Evolutionary conservation across 2,797 vertebrate genomes (phyloP), one percentile per base, ranked within the genome.

Genomic region (Balearica regulorum): DNA sequence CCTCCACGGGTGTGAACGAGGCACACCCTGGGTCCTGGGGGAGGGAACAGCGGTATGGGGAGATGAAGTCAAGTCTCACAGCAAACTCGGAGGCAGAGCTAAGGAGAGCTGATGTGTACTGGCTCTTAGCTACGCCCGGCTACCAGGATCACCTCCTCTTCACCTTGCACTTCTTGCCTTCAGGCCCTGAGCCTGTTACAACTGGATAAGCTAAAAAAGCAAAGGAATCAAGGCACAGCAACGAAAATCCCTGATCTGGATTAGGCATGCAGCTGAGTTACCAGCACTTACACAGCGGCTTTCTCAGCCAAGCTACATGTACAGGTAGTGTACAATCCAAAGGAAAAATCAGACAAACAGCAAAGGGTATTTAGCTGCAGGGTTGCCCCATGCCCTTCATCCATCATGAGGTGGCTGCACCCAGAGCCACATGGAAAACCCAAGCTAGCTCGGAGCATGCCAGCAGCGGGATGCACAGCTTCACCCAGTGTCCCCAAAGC

Each of bases 1-100:
- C 17, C 80, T 69, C 33, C 2, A 4, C 0, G 0, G 13, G 21
- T 26, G 11, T 10, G 37, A 46, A 20, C 6, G 10, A 78, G 41
- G 41, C 33, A 83, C 33, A 20, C 33, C 15, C 65, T 70, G 55
- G 58, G 31, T 28, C 31, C 16, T 16, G 6, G 80, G 51, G 8
- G 16, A 75, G 18, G 76, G 62, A 76, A 79, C 37, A 68, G 66
- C 2, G 2, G 26, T 17, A 54, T 0, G 0, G 25, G 43, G 80
- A 62, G 73, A 64, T 61, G 73, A 53, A 82, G 28, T 16, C 28
- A 35, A 39, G 72, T 53, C 77, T 89, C 37, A 57, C 9, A 72
- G 62, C 66, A 64, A 66, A 83, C 39, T 39, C 6, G 1, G 64
- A 62, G 72, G 44, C 71, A 89, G 22, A 25, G 43, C 19, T 60